Base-by-base conservation (phyloP, 1,140 invertebrate species). In the Drosophila ogumai region DNA sequence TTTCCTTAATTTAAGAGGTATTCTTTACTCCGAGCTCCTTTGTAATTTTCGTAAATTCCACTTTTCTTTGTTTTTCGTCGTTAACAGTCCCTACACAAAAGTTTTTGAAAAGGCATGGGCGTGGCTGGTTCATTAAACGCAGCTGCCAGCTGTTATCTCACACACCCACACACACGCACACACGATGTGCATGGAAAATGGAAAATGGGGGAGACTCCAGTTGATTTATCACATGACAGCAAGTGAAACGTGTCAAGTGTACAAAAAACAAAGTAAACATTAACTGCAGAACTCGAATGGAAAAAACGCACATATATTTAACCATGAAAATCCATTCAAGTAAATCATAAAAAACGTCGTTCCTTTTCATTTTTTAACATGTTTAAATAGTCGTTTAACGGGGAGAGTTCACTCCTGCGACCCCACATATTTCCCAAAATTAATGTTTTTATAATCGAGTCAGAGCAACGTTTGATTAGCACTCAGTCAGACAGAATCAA, bases 361-460 rank as follows among this genome's bases (percentile, higher is more conserved):
- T 28, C 34, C 43, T 47, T 36, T 47, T 22, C 28, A 50, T 72
- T 72, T 50, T 73, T 59, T 72, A 72, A 72, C 54, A 73, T 72
- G 44, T 50, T 73, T 59, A 73, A 73, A 73, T 72, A 72, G 44
- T 72, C 69, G 44, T 73, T 73, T 59, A 46, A 46, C 22, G 65
- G 25, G 38, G 22, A 22, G 22, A 25, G n/a, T 15, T 40, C 3
- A 52, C 34, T 46, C 41, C 31, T 12, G 7, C 28, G 8, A 49
- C n/a, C 12, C n/a, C 49, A 9, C 38, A 34, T 65, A 34, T 56
- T 58, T 41, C 17, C 5, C 13, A 22, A 76, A 57, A 76, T 76
- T 86, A 87, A 87, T 87, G 82, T 59, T 74, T 87, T 82, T 87
- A 80, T 87, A 87, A 87, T 87, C 82, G 82, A 88, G 67, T 87